These are phyloP conservation scores for Drosophila mayri DNA, from an alignment of 1,140 invertebrate species.

Conservation along the genomic window DNA sequence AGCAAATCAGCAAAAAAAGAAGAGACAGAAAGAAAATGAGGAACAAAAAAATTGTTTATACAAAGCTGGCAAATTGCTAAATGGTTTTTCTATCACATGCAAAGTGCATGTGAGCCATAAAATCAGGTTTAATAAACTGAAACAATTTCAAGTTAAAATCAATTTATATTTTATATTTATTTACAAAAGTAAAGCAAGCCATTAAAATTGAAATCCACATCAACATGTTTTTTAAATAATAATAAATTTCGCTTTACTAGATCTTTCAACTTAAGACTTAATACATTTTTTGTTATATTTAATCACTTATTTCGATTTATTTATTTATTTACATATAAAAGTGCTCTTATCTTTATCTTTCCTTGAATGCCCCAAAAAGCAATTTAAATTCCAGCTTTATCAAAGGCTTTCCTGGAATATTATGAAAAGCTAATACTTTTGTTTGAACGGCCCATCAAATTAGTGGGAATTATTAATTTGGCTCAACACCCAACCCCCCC, in stretches of 20 bases:
- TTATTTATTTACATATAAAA: not conserved
- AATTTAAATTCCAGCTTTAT: not conserved
- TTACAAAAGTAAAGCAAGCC: no score
- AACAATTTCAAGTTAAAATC: no score
- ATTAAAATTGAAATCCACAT: no score
- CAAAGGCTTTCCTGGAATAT: conserved; percentile 10
- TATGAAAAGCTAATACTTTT: conserved; percentile 17
- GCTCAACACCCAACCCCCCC: not conserved
- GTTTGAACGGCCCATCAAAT: conserved; percentile 20
- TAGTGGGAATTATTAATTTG: conserved; percentile 20
- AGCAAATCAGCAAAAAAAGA: conserved; percentile 71
- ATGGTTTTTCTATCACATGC: conserved; percentile 64
- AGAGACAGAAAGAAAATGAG: conserved; percentile 32
- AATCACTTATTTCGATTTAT: not conserved
- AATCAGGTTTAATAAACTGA: no score
- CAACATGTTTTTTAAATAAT: not conserved
- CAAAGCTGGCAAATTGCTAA: conserved; percentile 60
- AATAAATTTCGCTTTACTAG: no score
- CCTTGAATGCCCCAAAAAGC: not conserved
- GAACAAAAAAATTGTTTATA: conserved; percentile 67
- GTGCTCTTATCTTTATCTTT: not conserved
- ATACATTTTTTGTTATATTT: no score
- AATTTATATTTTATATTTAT: no score
- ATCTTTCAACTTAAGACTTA: no score
- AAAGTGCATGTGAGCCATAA: conserved; percentile 51